A percentile compares a stretch with the other conserved stretches of the same genome.
These are phyloP conservation scores for Diachasmimorpha longicaudata DNA, from an alignment of 1,140 invertebrate species.

Conservation along the genomic window DNA sequence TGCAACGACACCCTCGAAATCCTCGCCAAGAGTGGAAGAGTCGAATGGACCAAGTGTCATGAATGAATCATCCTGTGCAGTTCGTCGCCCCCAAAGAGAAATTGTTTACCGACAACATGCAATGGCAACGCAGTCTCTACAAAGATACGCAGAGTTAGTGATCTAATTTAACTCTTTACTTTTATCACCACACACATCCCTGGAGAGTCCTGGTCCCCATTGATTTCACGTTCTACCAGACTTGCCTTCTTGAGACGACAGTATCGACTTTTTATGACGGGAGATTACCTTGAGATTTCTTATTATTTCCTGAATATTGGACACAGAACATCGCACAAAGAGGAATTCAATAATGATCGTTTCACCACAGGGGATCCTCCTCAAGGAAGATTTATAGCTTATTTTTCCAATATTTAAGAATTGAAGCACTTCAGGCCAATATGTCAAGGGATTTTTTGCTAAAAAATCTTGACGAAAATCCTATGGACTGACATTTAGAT, in stretches of 20 bases:
- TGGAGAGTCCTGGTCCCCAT: not conserved
- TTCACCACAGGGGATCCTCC: too few relatives aligned
- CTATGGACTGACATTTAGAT: too few relatives aligned
- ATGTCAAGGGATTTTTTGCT: too few relatives aligned
- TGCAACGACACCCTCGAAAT: slow-evolving; percentile 50
- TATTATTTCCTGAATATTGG: too few relatives aligned
- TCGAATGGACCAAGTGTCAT: slow-evolving; percentile 37
- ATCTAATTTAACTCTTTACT: not conserved
- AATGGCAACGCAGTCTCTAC: slow-evolving; percentile 41
- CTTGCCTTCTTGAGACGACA: not conserved
- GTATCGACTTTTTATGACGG: not conserved
- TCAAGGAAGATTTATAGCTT: too few relatives aligned
- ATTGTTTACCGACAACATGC: slow-evolving; percentile 46
- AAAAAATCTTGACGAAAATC: too few relatives aligned
- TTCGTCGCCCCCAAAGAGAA: slow-evolving; percentile 45
- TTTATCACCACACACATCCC: not conserved
- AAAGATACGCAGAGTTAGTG: slow-evolving; percentile 52
- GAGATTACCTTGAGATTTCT: not conserved
- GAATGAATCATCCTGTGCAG: slow-evolving; percentile 44
- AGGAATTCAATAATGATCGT: too few relatives aligned
- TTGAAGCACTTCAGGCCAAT: too few relatives aligned
- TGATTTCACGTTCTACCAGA: not conserved
- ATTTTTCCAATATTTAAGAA: too few relatives aligned
- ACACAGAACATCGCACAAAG: too few relatives aligned
- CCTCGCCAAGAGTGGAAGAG: slow-evolving; percentile 32